phyloP scores from a whole-genome alignment of 2,888 invertebrate species.

The Trachelus troglodyta region DNA sequence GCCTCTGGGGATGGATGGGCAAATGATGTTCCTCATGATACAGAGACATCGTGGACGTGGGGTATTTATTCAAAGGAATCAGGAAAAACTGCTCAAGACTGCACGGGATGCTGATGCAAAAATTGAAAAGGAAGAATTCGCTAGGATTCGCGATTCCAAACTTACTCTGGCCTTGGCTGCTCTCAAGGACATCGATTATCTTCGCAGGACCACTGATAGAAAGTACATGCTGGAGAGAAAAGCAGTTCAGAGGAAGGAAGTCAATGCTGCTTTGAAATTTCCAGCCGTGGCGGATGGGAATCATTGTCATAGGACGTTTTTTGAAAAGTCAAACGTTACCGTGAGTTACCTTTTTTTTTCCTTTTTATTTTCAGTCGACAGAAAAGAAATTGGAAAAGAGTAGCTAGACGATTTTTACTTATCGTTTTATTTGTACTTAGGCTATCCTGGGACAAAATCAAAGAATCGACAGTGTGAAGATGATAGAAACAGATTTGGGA shows the following conservation, averaged over 20 bases:
- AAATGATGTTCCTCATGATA: slow-evolving; percentile 57
- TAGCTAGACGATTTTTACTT: neutral
- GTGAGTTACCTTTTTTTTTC: slow-evolving; percentile 29
- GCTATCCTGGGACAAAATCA: slow-evolving; percentile 28
- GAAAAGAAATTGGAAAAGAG: neutral
- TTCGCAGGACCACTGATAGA: slow-evolving; percentile 62
- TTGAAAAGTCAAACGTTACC: slow-evolving; percentile 39
- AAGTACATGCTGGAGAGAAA: slow-evolving; percentile 58
- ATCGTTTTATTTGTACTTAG: slow-evolving; percentile 14
- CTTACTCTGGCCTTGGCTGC: slow-evolving; percentile 61
- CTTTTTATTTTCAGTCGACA: neutral
- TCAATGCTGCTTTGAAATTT: slow-evolving; percentile 36
- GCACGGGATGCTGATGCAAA: slow-evolving; percentile 50
- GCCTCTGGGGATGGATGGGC: slow-evolving; percentile 60
- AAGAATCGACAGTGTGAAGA: slow-evolving; percentile 17
- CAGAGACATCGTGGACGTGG: slow-evolving; percentile 60
- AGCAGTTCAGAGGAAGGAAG: slow-evolving; percentile 34
- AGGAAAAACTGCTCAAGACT: slow-evolving; percentile 51
- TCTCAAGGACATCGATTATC: slow-evolving; percentile 59
- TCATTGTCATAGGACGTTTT: slow-evolving; percentile 42
- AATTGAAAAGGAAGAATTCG: slow-evolving; percentile 59
- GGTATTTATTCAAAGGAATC: slow-evolving; percentile 53
- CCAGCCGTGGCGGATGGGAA: slow-evolving; percentile 22
- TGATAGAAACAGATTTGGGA: neutral
- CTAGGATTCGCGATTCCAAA: slow-evolving; percentile 55